These are phyloP conservation scores for Tinamus major DNA, from an alignment of 2,797 vertebrate species.

Conservation along the genomic window DNA sequence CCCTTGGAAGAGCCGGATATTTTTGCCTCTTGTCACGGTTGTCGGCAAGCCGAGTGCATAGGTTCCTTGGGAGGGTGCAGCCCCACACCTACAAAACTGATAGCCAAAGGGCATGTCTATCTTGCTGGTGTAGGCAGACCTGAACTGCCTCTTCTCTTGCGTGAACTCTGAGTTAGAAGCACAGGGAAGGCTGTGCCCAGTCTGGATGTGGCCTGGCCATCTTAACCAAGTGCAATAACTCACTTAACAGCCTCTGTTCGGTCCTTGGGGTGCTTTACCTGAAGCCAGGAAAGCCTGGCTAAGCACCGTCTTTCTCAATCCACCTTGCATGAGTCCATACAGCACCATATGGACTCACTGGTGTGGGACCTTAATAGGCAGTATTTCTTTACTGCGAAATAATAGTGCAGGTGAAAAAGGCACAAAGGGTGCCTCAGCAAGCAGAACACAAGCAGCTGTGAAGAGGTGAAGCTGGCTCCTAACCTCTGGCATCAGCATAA, in stretches of 20 bases:
- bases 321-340: fast-evolving
- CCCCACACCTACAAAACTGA: conserved; percentile 37
- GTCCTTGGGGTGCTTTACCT: fast-evolving
- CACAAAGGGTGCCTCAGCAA: background rate
- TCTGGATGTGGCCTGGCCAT: background rate
- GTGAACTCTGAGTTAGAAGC: background rate
- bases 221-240: background rate
- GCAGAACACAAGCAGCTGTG: background rate
- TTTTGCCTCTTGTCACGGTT: background rate
- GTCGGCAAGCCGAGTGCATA: background rate
- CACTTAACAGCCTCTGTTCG: background rate
- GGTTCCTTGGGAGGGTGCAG: conserved; percentile 1
- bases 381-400: background rate
- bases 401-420: background rate
- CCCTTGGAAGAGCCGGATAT: background rate
- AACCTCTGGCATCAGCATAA: background rate
- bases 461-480: background rate
- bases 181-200: background rate
- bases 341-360: fast-evolving
- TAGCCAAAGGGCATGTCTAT: conserved; percentile 30
- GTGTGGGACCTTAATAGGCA: background rate
- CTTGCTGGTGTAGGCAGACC: background rate
- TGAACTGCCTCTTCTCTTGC: background rate
- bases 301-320: background rate
- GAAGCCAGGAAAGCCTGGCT: background rate